phyloP scores from a whole-genome alignment of 2,797 vertebrate genomes.

The Helostoma temminkii region DNA sequence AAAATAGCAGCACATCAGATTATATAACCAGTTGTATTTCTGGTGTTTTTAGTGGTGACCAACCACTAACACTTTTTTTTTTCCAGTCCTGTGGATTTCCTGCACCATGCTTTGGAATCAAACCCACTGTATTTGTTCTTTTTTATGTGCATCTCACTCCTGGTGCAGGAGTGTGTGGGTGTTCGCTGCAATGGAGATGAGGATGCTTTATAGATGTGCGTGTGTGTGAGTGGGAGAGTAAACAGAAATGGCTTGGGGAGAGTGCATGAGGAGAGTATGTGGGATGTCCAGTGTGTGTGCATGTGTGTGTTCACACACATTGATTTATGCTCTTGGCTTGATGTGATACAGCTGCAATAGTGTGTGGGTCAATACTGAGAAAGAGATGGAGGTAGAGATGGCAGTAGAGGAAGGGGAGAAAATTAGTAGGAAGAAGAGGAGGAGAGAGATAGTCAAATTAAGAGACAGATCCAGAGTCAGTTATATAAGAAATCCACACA shows the following conservation, averaged over 20 bases:
- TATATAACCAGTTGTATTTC: slow-evolving; percentile 63
- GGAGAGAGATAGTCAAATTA: slow-evolving; percentile 28
- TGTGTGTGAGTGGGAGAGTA: slow-evolving; percentile 49
- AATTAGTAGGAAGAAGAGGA: slow-evolving; percentile 18
- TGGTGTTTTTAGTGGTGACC: slow-evolving; percentile 55
- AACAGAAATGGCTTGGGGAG: slow-evolving; percentile 65
- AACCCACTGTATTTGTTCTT: slow-evolving; percentile 58
- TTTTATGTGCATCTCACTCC: slow-evolving; percentile 66
- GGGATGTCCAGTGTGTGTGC: slow-evolving; percentile 48
- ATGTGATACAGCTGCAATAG: slow-evolving; percentile 68
- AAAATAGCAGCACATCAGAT: slow-evolving; percentile 45
- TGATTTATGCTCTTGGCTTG: slow-evolving; percentile 73
- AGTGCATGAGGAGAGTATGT: slow-evolving; percentile 59
- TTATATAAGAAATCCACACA: slow-evolving; percentile 59
- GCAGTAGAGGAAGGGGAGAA: slow-evolving; percentile 11
- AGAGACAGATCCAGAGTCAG: slow-evolving; percentile 46
- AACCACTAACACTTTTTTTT: slow-evolving; percentile 50
- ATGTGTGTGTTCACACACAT: slow-evolving; percentile 26
- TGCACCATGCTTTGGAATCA: slow-evolving; percentile 46
- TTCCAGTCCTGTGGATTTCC: slow-evolving; percentile 51
- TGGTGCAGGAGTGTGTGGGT: slow-evolving; percentile 68
- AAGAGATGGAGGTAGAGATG: slow-evolving; percentile 22
- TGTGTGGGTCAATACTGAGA: slow-evolving; percentile 67
- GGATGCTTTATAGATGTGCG: slow-evolving; percentile 58
- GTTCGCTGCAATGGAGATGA: slow-evolving; percentile 72